Percentiles rank a stretch among this genome's conserved stretches.
phyloP scores from a whole-genome alignment of 2,113 vertebrate species.

The Gadus chalcogrammus region DNA sequence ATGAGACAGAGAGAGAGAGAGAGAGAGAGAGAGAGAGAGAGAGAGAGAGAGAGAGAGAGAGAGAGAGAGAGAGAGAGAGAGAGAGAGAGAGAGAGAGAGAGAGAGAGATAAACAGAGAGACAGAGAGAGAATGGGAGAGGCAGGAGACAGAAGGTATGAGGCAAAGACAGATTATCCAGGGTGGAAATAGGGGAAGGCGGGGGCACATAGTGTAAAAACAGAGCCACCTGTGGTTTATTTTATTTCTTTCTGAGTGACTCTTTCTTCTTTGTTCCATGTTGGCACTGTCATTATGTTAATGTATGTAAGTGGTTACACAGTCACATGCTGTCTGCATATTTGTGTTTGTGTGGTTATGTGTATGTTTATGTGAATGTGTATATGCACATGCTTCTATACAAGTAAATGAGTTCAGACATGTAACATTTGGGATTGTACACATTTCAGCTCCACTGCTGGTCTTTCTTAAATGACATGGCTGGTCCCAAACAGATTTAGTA shows the following conservation, averaged over 20 bases:
- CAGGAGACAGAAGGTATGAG: slow-evolving; percentile 16
- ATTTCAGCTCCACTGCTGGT: slow-evolving; percentile 15
- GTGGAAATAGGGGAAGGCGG: not conserved
- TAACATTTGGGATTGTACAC: too few species aligned
- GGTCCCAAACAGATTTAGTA: slow-evolving; percentile 47
- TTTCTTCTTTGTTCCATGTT: slow-evolving; percentile 22
- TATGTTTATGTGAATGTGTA: slow-evolving; percentile 12
- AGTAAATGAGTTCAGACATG: too few species aligned
- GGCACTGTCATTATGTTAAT: slow-evolving; percentile 38
- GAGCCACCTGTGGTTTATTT: slow-evolving; percentile 54
- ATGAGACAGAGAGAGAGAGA: too few species aligned
- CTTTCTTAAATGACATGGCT: slow-evolving; percentile 56
- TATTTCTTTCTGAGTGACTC: slow-evolving; percentile 46
- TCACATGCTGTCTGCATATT: not conserved
- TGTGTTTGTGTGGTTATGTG: slow-evolving; percentile 21
- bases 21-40: not conserved
- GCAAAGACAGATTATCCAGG: slow-evolving; percentile 1
- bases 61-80: not conserved
- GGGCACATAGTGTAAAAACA: slow-evolving; percentile 36
- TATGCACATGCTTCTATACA: too few species aligned
- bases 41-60: not conserved
- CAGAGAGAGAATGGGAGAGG: not conserved
- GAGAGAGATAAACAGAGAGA: too few species aligned
- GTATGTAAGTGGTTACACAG: slow-evolving; percentile 9
- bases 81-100: too few species aligned